Evolutionary conservation across 2,113 vertebrate genomes (phyloP).

Genomic region (Perca fluviatilis): DNA sequence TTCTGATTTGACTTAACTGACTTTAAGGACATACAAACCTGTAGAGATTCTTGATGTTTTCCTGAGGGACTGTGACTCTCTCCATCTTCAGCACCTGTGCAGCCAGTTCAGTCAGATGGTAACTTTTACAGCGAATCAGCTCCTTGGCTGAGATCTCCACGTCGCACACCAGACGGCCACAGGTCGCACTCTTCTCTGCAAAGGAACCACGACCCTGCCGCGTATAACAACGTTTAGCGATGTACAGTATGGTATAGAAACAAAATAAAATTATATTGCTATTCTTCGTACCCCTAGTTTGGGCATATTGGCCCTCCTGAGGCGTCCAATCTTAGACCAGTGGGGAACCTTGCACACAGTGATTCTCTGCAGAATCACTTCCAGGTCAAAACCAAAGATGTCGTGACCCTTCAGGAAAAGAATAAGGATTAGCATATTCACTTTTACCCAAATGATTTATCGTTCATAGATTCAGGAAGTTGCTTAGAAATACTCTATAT

Average conservation of each 20-base stretch:
- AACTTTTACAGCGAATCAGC: slow-evolving; percentile 97
- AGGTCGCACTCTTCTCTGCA: slow-evolving; percentile 95
- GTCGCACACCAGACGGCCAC: slow-evolving; percentile 96
- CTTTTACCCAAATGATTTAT: not conserved
- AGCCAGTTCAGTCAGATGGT: slow-evolving; percentile 93
- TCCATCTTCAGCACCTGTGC: slow-evolving; percentile 92
- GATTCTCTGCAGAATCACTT: slow-evolving; percentile 97
- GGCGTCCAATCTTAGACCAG: slow-evolving; percentile 98
- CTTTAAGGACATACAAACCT: slow-evolving; percentile 79
- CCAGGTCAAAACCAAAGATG: slow-evolving; percentile 98
- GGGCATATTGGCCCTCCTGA: slow-evolving; percentile 94
- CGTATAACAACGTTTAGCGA: not conserved
- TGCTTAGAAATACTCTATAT: not conserved
- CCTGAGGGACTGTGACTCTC: slow-evolving; percentile 85
- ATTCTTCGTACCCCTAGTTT: slow-evolving; percentile 92
- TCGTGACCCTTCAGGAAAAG: slow-evolving; percentile 92
- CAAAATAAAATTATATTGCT: not conserved
- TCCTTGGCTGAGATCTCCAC: slow-evolving; percentile 97
- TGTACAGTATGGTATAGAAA: not conserved
- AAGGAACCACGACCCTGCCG: slow-evolving; percentile 92
- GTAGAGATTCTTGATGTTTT: slow-evolving; percentile 91
- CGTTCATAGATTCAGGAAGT: not conserved
- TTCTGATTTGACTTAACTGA: not conserved
- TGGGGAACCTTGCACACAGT: slow-evolving; percentile 93
- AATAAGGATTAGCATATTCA: not conserved